Base-by-base conservation (phyloP, 2,113 vertebrate genomes). In the Rhombomys opimus region DNA sequence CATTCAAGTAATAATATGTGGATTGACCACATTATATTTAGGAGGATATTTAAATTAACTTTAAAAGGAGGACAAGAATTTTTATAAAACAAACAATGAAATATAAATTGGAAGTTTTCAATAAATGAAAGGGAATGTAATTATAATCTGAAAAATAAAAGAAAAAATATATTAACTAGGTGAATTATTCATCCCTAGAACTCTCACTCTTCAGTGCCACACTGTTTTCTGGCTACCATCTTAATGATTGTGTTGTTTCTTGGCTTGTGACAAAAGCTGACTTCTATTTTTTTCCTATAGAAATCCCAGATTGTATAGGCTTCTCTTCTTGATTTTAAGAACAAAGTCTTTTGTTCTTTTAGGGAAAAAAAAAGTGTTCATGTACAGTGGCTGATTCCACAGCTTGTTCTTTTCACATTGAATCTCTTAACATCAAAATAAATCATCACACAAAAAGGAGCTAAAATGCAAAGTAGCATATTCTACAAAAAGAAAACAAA, bases 321-420 rank as follows among this genome's bases (percentile, higher is more conserved):
- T 41, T 6, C 13, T 8, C 1, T 80, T 22, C 20, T 67, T 73
- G 35, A 89, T 87, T 54, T 77, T 17, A 93, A 90, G 25, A 77
- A 78, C 14, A 85, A 88, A 81, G 9, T 41, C 3, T 25, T 68
- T 20, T 63, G 20, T 90, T 57, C 4, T 35, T 67, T 38, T 68
- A 65, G 52, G 13, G 85, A 15, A 46, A n/a, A 91, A 38, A 94
- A 86, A 8, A 32, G 4, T 38, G 12, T 57, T 57, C 23, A 15
- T 46, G 0, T 75, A 11, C 15, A 14, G 1, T 41, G 59, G 38
- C 1, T n/a, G 35, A 90, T 82, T n/a, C 30, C 3, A 89, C 10
- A 89, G 22, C 7, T 90, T 77, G 18, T 8, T 68, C 85, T 82
- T 90, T 90, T 87, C 57, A 82, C 35, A 10, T 93, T 96, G 70